A percentile compares a stretch with the other conserved stretches of the same genome.
phyloP scores from a whole-genome alignment of 2,797 vertebrate genomes.

The Chelonia mydas region DNA sequence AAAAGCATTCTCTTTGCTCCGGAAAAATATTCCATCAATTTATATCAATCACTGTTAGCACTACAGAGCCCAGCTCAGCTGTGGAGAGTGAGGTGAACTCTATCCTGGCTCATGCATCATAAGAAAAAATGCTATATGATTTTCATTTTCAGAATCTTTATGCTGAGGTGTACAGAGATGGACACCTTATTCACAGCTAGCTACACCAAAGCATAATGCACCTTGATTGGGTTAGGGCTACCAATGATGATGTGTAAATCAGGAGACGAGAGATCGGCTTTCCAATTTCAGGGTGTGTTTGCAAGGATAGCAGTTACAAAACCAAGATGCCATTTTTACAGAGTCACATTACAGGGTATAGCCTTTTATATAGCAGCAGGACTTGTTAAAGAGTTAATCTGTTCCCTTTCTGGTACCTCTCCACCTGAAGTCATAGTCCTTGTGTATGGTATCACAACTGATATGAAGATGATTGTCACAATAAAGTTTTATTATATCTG shows the following conservation, averaged over 20 bases:
- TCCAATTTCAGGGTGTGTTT: neutral
- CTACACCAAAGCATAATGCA: no score
- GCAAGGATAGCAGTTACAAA: neutral
- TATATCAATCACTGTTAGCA: neutral
- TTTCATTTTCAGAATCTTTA: neutral
- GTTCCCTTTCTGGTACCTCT: conserved; percentile 6
- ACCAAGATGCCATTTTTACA: conserved; percentile 4
- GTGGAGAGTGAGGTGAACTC: neutral
- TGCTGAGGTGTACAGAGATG: neutral
- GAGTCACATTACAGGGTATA: neutral
- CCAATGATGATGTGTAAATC: neutral
- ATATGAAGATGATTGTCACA: neutral
- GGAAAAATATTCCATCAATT: neutral
- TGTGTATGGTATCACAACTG: neutral
- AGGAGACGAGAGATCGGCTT: neutral
- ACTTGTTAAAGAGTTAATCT: neutral
- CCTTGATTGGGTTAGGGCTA: neutral
- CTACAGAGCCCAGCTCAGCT: neutral
- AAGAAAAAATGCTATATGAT: neutral
- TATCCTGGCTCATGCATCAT: neutral
- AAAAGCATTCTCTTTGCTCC: neutral
- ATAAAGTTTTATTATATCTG: neutral
- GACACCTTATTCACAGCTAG: neutral
- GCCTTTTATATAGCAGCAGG: neutral
- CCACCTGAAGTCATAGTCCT: conserved; percentile 7